These are phyloP conservation scores for Myotis daubentonii DNA, from an alignment of 2,797 vertebrate genomes.

Conservation along the genomic window DNA sequence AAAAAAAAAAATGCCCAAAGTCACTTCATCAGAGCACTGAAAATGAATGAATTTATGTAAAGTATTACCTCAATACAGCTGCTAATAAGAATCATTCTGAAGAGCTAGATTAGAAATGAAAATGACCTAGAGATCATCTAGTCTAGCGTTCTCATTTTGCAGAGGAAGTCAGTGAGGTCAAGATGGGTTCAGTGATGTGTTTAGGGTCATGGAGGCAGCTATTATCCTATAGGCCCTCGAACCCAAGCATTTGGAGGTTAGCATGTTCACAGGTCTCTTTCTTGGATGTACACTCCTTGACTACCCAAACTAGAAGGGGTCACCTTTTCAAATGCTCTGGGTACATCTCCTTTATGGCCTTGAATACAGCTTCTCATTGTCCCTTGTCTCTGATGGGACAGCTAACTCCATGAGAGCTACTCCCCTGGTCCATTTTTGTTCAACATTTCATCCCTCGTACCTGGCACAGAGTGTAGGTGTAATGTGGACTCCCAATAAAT, in stretches of 20 bases:
- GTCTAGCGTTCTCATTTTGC: background rate
- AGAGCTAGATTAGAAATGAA: conserved; percentile 3
- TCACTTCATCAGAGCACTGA: background rate
- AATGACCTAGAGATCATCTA: background rate
- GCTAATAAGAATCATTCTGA: background rate
- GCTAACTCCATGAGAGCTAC: background rate
- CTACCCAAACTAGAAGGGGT: background rate
- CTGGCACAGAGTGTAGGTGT: background rate
- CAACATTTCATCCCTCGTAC: background rate
- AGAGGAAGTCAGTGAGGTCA: background rate
- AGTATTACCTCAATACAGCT: background rate
- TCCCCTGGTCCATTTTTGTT: background rate
- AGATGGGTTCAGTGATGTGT: background rate
- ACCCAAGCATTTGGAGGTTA: background rate
- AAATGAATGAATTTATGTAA: background rate
- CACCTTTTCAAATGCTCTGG: background rate
- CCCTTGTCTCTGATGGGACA: background rate
- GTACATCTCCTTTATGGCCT: background rate
- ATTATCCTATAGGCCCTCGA: background rate
- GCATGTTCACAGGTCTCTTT: background rate
- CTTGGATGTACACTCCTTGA: background rate
- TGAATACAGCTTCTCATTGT: background rate
- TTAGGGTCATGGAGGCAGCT: background rate
- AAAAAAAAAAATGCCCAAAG: background rate
- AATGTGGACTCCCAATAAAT: background rate